Base-by-base conservation (phyloP, 2,797 vertebrate genomes). In the Morelia viridis region DNA sequence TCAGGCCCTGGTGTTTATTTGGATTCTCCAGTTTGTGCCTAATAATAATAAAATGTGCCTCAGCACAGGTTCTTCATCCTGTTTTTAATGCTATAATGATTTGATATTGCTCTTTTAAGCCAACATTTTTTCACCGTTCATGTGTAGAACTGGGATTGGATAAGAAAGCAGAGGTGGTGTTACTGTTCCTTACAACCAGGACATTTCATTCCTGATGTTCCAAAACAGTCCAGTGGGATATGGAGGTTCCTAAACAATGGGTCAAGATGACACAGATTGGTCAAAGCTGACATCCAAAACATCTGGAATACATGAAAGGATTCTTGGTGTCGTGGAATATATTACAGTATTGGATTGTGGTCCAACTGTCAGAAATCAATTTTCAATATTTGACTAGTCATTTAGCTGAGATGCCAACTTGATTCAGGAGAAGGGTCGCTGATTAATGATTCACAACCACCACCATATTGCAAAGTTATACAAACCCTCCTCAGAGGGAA, bases 21-120 rank as follows among this genome's bases (percentile, higher is more conserved):
- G 0, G 95, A 94, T 95, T 96, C 11, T 90, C 95, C 94, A 93
- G 95, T 96, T 94, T 92, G 94, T 61, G 93, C 92, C 94, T 93
- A 94, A 94, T 94, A 94, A 94, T 76, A 0, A 57, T 87, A 94
- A 94, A 94, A 93, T 89, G 88, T 89, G 94, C 93, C 93, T 94
- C 87, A 90, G 93, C 93, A 93, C 93, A 5, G 91, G 76, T 94
- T 93, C 92, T 71, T 3, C 15, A 89, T 22, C 84, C 91, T 0
- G 0, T 57, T 2, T 0, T 57, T 68, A 92, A 31, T 0, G 0
- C 87, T 35, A 3, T 3, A 17, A 60, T n/a, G 90, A 28, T 89
- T 91, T 83, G 13, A 31, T 80, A 90, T 41, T n/a, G 8, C 71
- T 93, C 93, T 31, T 90, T 68, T 92, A 1, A 0, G 6, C 60